A percentile compares a stretch with the other conserved stretches of the same genome.
Evolutionary conservation across 2,113 vertebrate species (phyloP).

Genomic region (Ranitomeya variabilis): DNA sequence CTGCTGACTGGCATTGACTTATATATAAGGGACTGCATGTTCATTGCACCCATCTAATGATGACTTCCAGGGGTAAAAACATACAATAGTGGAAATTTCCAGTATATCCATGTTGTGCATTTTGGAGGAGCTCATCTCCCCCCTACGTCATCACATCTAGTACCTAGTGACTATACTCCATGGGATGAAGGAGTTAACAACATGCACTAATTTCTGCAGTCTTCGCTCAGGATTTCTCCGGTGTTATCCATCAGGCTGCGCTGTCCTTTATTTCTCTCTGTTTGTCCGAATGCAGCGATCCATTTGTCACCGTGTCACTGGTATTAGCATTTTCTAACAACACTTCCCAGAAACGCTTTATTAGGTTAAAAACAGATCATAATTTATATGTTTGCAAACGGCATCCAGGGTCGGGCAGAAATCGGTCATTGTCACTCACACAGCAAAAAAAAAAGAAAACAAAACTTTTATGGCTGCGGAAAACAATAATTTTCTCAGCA

Average conservation of each 20-base stretch:
- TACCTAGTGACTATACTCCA: background rate
- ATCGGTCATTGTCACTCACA: constrained; percentile 23
- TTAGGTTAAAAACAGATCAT: constrained; percentile 11
- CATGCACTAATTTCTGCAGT: background rate
- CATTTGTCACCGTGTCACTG: constrained; percentile 30
- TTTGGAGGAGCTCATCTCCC: no score
- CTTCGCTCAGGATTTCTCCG: background rate
- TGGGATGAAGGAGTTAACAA: background rate
- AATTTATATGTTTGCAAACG: constrained; percentile 19
- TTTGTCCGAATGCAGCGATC: constrained; percentile 27
- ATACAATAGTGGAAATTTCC: background rate
- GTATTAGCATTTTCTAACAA: constrained; percentile 49
- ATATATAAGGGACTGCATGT: no score
- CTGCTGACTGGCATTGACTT: no score
- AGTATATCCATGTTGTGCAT: no score
- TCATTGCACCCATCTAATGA: no score
- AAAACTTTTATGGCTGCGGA: background rate
- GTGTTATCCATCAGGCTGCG: background rate
- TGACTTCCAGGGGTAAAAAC: background rate
- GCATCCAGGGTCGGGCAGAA: background rate
- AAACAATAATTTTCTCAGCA: constrained; percentile 26
- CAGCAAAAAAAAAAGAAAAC: background rate
- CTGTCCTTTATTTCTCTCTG: background rate
- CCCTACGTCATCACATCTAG: background rate
- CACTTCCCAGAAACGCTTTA: constrained; percentile 39